Evolutionary conservation across 2,888 invertebrate species (phyloP).

Genomic region (Ditula angustiorana): DNA sequence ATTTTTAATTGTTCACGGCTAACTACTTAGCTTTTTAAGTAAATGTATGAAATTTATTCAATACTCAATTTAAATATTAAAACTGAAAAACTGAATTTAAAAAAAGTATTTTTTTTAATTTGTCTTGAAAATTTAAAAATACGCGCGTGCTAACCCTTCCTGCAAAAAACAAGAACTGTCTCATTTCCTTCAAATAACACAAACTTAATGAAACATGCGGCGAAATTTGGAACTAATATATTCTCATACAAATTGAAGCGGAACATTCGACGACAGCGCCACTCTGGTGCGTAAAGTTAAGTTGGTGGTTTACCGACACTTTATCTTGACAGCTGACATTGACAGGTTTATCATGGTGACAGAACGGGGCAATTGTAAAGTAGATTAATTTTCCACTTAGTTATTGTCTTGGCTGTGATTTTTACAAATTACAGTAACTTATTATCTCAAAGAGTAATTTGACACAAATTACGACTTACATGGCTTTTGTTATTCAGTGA

Average conservation of each 20-base stretch:
- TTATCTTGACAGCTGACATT: conserved; percentile 58
- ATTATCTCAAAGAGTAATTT: not conserved
- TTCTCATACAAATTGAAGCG: not conserved
- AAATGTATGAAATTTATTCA: too few species aligned
- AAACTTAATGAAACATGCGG: not conserved
- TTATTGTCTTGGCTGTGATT: conserved; percentile 15
- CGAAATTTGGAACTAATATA: not conserved
- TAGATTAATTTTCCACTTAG: conserved; percentile 35
- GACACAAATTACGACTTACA: too few species aligned
- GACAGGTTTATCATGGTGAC: conserved; percentile 46
- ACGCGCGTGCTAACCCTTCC: not conserved
- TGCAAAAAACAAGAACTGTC: not conserved
- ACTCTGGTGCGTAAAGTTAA: conserved; percentile 9
- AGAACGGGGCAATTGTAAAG: conserved; percentile 39
- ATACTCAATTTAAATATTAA: too few species aligned
- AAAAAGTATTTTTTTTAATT: not conserved
- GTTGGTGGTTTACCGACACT: conserved; percentile 8
- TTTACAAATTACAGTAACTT: conserved; percentile 19
- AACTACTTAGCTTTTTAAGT: too few species aligned
- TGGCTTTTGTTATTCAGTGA: too few species aligned
- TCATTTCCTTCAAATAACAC: not conserved
- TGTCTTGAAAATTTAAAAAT: not conserved
- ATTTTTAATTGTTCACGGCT: too few species aligned
- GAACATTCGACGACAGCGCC: not conserved
- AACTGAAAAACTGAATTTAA: too few species aligned